These are phyloP conservation scores for Microctonus brassicae DNA, from an alignment of 2,888 invertebrate genomes.

Conservation along the genomic window DNA sequence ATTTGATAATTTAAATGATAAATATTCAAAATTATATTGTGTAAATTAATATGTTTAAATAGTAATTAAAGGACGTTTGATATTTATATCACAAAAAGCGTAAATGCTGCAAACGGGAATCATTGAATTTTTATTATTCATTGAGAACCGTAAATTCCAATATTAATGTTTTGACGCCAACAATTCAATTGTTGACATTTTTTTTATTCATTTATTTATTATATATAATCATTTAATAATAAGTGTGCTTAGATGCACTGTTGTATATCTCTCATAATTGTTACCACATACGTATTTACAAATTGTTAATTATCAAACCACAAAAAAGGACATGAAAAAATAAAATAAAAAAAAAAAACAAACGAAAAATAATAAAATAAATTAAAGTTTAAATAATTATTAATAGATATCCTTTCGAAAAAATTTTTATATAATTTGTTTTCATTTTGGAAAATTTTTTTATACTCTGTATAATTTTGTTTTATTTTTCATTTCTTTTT, in stretches of 20 bases:
- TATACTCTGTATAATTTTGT: not conserved
- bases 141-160: not conserved
- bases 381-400: not conserved
- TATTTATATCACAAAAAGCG: constrained; percentile 12
- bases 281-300: constrained; percentile 3
- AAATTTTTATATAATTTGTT: not conserved
- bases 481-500: not conserved
- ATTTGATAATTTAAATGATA: not conserved
- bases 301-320: not conserved
- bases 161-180: not conserved
- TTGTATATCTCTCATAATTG: not conserved
- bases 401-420: not conserved
- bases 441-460: not conserved
- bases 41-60: not conserved
- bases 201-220: not conserved
- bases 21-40: not conserved
- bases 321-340: not conserved
- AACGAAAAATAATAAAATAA: no score
- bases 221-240: not conserved
- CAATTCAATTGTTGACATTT: not conserved
- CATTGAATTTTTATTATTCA: constrained; percentile 1
- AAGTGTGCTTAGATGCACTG: not conserved
- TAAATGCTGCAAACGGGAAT: constrained; percentile 6
- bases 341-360: no score
- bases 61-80: not conserved